Evolutionary conservation across 2,888 invertebrate genomes (phyloP), one percentile per base, ranked within the genome.

Genomic region (Diarsia rubi): DNA sequence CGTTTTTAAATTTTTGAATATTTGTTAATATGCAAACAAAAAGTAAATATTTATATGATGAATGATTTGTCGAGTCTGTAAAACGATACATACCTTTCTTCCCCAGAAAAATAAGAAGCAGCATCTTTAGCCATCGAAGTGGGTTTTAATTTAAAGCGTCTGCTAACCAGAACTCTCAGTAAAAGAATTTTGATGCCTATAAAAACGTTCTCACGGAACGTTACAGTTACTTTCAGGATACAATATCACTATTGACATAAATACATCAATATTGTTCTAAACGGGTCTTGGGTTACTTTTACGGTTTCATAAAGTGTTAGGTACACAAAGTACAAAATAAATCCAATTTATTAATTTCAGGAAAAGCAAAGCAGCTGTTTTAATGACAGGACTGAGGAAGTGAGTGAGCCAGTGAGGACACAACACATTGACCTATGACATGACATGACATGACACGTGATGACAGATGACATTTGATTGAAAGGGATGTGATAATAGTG

Each of bases 71-170:
- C 27, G 14, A 31, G 14, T 16, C 52, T 54, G 11, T 54, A 16
- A 79, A 62, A 66, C 19, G 16, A n/a, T 60, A 84, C 82, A 76
- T 75, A 92, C 92, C 90, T 90, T 79, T 90, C 88, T 75, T 88
- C 82, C 59, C 85, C 86, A 78, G 87, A 71, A 86, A 88, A 87
- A 54, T 79, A 78, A 21, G 82, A 82, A 57, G 88, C 88, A 66
- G 89, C 85, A 81, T 91, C 88, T 80, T 88, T 87, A 70, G 86
- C 84, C 83, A 90, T 90, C 86, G 91, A 87, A 86, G 84, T 89
- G 71, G 76, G 80, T 76, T 77, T 88, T 64, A 68, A 75, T 64
- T 74, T 47, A 75, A 70, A 69, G 54, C 62, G 75, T 52, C 57
- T 72, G 44, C 37, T 52, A 69, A 79, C n/a, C 31, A 88, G 37